Base-by-base conservation (phyloP, 2,113 vertebrate species). In the Lonchura striata region DNA sequence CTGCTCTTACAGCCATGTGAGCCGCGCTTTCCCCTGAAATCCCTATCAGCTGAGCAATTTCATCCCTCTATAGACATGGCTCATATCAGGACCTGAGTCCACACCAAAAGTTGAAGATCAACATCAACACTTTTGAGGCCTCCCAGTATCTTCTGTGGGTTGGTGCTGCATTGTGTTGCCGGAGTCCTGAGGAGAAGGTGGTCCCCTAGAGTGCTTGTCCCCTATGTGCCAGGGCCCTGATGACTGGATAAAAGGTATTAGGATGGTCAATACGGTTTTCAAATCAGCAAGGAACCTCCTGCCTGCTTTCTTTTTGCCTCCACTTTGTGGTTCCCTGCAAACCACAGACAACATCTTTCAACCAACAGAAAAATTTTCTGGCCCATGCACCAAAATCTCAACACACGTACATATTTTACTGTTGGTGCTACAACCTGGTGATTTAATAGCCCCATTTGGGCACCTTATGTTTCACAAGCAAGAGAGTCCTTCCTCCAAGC, bases 381-480 rank as follows among this genome's bases (percentile, higher is more conserved):
- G 42, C 30, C 42, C 18, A 6, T 42, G 42, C 37, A 52, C 37
- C 5, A 3, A 81, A 82, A 54, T 46, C 56, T 59, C 23, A 35
- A 72, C 44, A 49, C 1, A 6, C 0, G 1, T 21, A 37, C 2
- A 2, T 13, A 24, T 54, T 82, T 90, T 46, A 54, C 44, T 28
- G 18, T 17, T 37, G 30, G 23, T 68, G 49, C 35, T 47, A 68
- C 47, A 91, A 13, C 18, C n/a, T 56, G 49, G 21, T 23, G 21
- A n/a, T 60, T 77, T 72, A 83, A 83, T n/a, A 81, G 28, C 15
- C 46, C 14, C 15, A 15, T 63, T 54, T 54, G 53, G 47, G 21
- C 61, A 70, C 35, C 49, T 75, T 59, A 39, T 15, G 23, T 39
- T 85, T 63, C 70, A 76, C 30, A 90, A 75, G 47, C 47, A 79